Conservation (phyloP, 2,113 vertebrate species). For the Odontesthes bonariensis region DNA sequence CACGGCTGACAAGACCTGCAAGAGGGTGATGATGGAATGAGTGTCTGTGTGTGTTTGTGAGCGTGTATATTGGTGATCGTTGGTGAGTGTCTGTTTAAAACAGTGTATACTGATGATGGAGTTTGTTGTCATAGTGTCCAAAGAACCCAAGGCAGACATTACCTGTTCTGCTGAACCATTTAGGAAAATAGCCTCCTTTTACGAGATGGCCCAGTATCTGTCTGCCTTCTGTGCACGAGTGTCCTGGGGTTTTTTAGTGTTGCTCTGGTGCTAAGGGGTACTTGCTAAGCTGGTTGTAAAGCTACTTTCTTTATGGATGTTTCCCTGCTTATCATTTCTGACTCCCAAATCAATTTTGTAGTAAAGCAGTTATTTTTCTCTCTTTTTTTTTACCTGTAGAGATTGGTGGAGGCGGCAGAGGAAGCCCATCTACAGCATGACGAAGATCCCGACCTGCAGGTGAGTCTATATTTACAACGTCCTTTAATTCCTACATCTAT, state of each 20-base stretch:
- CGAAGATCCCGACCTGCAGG: constrained; percentile 95
- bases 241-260: constrained; percentile 20
- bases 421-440: constrained; percentile 96
- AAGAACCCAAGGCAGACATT: constrained; percentile 66
- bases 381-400: constrained; percentile 75
- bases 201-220: constrained; percentile 55
- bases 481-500: not conserved
- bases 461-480: constrained; percentile 45
- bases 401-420: constrained; percentile 96
- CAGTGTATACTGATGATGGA: constrained; percentile 54
- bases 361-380: not conserved
- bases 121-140: constrained; percentile 58
- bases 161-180: constrained; percentile 68
- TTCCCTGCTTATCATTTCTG: constrained; percentile 24
- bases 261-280: constrained; percentile 17
- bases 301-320: constrained; percentile 11
- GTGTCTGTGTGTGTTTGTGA: constrained; percentile 16
- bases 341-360: constrained; percentile 19
- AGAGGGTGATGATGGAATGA: constrained; percentile 50
- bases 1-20: constrained; percentile 53
- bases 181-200: constrained; percentile 68
- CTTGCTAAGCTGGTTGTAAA: constrained; percentile 29
- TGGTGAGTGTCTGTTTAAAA: constrained; percentile 33
- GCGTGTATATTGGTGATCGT: constrained; percentile 9
- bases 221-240: constrained; percentile 13